phyloP scores from a whole-genome alignment of 2,113 vertebrate species.

The Istiophorus platypterus region DNA sequence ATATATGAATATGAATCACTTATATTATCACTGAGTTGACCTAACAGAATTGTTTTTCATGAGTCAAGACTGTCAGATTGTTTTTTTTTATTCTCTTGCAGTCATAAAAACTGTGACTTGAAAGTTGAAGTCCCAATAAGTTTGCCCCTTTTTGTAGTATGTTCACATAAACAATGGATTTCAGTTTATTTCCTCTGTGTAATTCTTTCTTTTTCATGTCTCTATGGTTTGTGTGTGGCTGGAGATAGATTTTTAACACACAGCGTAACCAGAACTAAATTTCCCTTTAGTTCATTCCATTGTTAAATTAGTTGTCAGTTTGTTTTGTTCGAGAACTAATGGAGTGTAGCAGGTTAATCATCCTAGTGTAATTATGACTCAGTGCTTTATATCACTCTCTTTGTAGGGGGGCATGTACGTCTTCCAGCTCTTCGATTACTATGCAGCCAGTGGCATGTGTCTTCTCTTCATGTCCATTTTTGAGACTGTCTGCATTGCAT shows the following conservation, averaged over 20 bases:
- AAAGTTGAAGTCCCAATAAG: neutral
- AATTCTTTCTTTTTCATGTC: neutral
- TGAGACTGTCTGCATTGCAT: slow-evolving; percentile 92
- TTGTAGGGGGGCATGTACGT: slow-evolving; percentile 94
- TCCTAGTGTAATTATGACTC: neutral
- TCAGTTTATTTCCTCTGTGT: neutral
- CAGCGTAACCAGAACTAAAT: neutral
- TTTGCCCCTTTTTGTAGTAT: neutral
- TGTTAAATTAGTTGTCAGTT: neutral
- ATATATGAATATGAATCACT: no score
- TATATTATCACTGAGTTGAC: no score
- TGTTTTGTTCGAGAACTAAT: neutral
- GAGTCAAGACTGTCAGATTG: neutral
- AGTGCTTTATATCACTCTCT: slow-evolving; percentile 21
- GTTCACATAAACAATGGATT: neutral
- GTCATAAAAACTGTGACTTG: neutral
- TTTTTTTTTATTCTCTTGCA: neutral
- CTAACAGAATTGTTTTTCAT: no score
- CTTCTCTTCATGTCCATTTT: slow-evolving; percentile 96
- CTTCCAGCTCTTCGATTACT: slow-evolving; percentile 96
- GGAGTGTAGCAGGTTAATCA: neutral
- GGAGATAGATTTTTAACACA: neutral
- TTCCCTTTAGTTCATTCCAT: neutral
- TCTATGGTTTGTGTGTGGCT: neutral
- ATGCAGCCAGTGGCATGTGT: slow-evolving; percentile 96